phyloP scores from a whole-genome alignment of 2,113 vertebrate species.

The Oryzias woworae region DNA sequence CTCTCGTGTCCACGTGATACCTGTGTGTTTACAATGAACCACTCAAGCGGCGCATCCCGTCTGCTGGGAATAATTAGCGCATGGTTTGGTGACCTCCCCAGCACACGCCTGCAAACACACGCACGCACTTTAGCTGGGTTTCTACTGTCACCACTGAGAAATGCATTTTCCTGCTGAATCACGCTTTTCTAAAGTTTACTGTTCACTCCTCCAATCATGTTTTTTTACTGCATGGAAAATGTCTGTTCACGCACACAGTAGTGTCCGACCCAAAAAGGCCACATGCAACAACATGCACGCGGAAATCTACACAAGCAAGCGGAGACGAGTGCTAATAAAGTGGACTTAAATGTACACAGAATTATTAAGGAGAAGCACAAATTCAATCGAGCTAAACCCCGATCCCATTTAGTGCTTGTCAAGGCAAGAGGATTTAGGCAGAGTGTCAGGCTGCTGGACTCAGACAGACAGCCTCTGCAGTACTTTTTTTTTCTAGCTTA shows the following conservation, averaged over 20 bases:
- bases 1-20: conserved; percentile 34
- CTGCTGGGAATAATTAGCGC: conserved; percentile 60
- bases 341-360: conserved; percentile 46
- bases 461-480: conserved; percentile 28
- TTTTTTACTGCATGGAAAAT: too few species aligned
- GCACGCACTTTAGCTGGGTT: too few species aligned
- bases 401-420: conserved; percentile 52
- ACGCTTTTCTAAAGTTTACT: too few species aligned
- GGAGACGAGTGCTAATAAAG: conserved; percentile 20
- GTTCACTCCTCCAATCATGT: too few species aligned
- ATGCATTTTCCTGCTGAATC: too few species aligned
- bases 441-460: conserved; percentile 48
- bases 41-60: conserved; percentile 39
- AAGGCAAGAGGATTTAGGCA: conserved; percentile 52
- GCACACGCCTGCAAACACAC: neutral
- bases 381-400: conserved; percentile 49
- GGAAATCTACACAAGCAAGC: conserved; percentile 4
- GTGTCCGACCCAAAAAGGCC: conserved; percentile 21
- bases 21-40: conserved; percentile 51
- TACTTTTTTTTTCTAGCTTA: conserved; percentile 36
- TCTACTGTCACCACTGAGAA: too few species aligned
- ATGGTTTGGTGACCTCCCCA: conserved; percentile 60
- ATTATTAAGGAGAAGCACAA: conserved; percentile 51
- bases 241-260: conserved; percentile 8
- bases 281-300: conserved; percentile 7